phyloP scores from a whole-genome alignment of 2,113 vertebrate species.

The Leptobrachium ailaonicum region DNA sequence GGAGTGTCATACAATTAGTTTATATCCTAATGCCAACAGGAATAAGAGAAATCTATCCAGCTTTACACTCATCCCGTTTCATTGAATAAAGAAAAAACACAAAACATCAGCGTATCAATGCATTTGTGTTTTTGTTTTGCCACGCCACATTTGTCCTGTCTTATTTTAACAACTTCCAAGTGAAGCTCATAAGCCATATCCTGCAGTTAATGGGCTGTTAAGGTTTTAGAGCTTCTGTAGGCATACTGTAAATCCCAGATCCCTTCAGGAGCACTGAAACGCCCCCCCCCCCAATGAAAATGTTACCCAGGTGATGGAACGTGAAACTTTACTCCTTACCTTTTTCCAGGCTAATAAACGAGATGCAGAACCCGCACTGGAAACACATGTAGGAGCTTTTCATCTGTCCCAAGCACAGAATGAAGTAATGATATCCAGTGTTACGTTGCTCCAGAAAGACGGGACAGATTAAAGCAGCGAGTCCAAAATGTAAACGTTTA shows the following conservation, averaged over 20 bases:
- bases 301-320: constrained; percentile 46
- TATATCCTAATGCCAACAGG: too few species aligned
- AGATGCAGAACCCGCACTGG: constrained; percentile 36
- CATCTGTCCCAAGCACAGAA: constrained; percentile 30
- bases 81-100: not conserved
- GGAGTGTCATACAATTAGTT: too few species aligned
- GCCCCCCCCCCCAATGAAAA: constrained; percentile 52
- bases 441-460: constrained; percentile 9
- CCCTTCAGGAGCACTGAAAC: constrained; percentile 54
- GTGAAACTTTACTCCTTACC: constrained; percentile 48
- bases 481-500: too few species aligned
- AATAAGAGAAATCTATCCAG: too few species aligned
- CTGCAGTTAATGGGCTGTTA: constrained; percentile 60
- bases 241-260: constrained; percentile 59
- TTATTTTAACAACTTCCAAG: constrained; percentile 61
- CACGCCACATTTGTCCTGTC: constrained; percentile 54
- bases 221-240: constrained; percentile 62
- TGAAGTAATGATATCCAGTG: constrained; percentile 30
- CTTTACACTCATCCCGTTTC: not conserved
- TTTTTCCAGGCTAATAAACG: constrained; percentile 48
- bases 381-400: constrained; percentile 44
- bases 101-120: constrained; percentile 1
- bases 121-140: constrained; percentile 44
- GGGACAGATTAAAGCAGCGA: constrained; percentile 16
- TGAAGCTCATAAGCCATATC: constrained; percentile 64